Percentiles rank a stretch among this genome's conserved stretches.
phyloP scores from a whole-genome alignment of 2,888 invertebrate species.

The Alloscopus bannaensis region DNA sequence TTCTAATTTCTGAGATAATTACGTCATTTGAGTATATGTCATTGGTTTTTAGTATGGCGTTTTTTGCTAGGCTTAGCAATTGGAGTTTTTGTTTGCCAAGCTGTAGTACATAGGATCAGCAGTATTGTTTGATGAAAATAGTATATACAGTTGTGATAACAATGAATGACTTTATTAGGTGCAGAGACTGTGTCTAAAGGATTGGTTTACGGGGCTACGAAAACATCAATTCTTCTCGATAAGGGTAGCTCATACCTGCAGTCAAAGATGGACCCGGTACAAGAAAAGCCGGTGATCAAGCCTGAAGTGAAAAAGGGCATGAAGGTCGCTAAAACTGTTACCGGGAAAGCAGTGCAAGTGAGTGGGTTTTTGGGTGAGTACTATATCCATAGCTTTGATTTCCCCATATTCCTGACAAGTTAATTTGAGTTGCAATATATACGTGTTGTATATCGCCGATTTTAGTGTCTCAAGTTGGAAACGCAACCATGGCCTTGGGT shows the following conservation, averaged over 20 bases:
- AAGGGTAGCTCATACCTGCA: conserved; percentile 81
- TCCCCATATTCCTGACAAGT: neutral
- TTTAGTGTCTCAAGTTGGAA: conserved; percentile 79
- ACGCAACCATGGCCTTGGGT: conserved; percentile 82
- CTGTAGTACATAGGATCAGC: too few relatives aligned
- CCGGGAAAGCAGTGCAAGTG: conserved; percentile 82
- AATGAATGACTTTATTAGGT: conserved; percentile 75
- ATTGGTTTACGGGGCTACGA: conserved; percentile 81
- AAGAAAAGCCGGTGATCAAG: conserved; percentile 76
- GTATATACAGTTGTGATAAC: too few relatives aligned
- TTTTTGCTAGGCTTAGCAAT: too few relatives aligned
- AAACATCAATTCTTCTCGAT: conserved; percentile 80
- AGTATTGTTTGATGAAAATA: neutral
- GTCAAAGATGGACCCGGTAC: conserved; percentile 77
- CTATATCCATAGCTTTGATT: neutral
- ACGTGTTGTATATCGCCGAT: too few relatives aligned
- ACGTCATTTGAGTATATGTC: too few relatives aligned
- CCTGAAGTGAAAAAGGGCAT: conserved; percentile 80
- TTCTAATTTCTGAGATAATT: too few relatives aligned
- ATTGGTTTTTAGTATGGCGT: too few relatives aligned
- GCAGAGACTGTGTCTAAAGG: conserved; percentile 83
- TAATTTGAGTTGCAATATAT: neutral
- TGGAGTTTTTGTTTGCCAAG: too few relatives aligned
- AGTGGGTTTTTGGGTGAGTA: conserved; percentile 81
- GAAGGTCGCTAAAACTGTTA: conserved; percentile 82